phyloP scores from a whole-genome alignment of 2,113 vertebrate species.

The Pheucticus melanocephalus region DNA sequence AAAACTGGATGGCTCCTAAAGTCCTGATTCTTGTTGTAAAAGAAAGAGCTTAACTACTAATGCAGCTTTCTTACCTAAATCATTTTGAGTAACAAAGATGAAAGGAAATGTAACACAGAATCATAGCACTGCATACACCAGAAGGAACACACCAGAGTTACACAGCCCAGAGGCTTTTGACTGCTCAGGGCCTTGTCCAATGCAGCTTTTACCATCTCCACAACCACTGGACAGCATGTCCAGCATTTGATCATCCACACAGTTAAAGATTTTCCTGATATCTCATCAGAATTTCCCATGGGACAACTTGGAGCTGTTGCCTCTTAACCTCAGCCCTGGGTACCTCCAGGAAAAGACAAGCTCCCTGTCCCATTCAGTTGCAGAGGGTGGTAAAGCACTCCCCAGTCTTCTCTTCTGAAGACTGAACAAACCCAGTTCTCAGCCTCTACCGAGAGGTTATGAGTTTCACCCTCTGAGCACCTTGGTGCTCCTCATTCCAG shows the following conservation, averaged over 20 bases:
- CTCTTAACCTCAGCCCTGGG: neutral
- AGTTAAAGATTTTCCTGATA: neutral
- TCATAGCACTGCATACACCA: fast-evolving
- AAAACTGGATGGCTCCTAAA: neutral
- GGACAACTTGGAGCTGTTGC: neutral
- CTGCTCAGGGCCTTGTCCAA: neutral
- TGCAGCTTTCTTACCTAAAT: neutral
- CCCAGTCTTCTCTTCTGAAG: neutral
- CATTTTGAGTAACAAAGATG: neutral
- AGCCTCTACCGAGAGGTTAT: neutral
- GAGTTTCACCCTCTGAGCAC: neutral
- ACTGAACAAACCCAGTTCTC: neutral
- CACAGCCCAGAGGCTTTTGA: neutral
- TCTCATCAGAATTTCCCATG: neutral
- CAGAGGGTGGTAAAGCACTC: neutral
- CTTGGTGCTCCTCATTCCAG: neutral
- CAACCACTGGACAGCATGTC: neutral
- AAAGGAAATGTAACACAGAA: neutral
- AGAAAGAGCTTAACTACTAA: neutral
- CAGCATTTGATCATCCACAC: neutral
- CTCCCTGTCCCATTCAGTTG: neutral
- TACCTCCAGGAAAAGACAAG: neutral
- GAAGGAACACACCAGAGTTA: neutral
- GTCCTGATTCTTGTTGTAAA: neutral
- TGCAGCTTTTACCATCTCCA: neutral